Base-by-base conservation (phyloP, 1,140 invertebrate genomes). In the Drosophila rufa region DNA sequence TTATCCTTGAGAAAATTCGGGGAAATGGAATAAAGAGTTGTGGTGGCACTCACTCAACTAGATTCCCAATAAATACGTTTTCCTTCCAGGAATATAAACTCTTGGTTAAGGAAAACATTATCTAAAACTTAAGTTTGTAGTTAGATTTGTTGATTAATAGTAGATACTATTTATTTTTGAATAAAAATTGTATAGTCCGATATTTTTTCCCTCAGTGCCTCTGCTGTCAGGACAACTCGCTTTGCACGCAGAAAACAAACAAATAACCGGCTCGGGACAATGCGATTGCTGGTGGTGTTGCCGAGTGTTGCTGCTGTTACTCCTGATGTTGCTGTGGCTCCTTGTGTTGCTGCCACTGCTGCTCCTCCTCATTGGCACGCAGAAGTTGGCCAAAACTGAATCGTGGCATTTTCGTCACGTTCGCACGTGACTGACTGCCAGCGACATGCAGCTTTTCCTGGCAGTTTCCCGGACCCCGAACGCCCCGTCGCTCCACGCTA, bases 321-420 rank as follows among this genome's bases (percentile, higher is more conserved):
- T 66, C 11, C 27, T 36, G 17, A 14, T 66, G 38, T 19, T 45
- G 19, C 22, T 61, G 38, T 19, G 45, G 17, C 38, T 43, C 12
- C 7, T 30, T 42, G 17, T 65, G 27, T 14, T 57, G 55, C 22
- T 42, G 55, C 4, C 8, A 5, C 36, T 69, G 14, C 12, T 68
- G 19, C 38, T 43, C 19, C 69, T 73, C 11, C 67, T 73, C 68
- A 73, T 73, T 73, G 70, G 70, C 70, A 74, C 67, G 55, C 67
- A 56, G 43, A 30, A 74, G 33, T 67, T 59, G 79, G 42, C 65
- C 75, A 68, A 75, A 77, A 70, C 82, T 62, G 77, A 87, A 84
- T 81, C 86, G 82, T 90, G 86, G 85, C 82, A 85, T 81, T 82
- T 82, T 86, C 82, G 86, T 85, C 85, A 90, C 85, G 85, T 90